These are phyloP conservation scores for Apodemia mormo DNA, from an alignment of 2,888 invertebrate species.

Conservation along the genomic window DNA sequence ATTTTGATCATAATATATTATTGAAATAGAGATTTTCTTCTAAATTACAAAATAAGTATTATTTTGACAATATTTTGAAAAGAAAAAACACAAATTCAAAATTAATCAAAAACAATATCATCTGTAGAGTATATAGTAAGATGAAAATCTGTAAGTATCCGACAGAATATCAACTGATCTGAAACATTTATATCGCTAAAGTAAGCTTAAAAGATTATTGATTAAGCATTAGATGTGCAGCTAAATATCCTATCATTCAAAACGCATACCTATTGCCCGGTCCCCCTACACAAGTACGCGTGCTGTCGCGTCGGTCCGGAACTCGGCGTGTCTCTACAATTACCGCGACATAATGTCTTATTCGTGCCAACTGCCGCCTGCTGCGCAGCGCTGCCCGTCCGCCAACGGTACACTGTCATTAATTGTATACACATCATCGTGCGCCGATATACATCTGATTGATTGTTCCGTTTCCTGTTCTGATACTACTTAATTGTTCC, in stretches of 20 bases:
- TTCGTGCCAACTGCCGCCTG: background rate
- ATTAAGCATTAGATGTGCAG: too few species aligned
- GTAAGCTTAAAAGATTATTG: too few species aligned
- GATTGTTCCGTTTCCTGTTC: conserved; percentile 6
- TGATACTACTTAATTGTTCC: background rate
- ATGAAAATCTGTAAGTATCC: too few species aligned
- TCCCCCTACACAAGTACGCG: background rate
- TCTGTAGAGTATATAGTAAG: too few species aligned
- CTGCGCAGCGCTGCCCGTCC: background rate
- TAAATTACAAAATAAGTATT: too few species aligned
- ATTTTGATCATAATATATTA: too few species aligned
- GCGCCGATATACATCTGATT: conserved; percentile 2
- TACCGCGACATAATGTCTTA: background rate
- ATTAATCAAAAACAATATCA: too few species aligned
- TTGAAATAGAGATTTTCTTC: too few species aligned
- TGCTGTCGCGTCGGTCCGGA: background rate
- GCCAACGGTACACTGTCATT: background rate
- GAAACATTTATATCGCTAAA: too few species aligned
- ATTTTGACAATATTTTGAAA: too few species aligned
- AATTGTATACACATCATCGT: background rate
- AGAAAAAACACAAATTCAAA: too few species aligned
- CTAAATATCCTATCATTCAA: background rate
- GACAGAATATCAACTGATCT: too few species aligned
- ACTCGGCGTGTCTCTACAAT: background rate
- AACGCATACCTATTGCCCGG: background rate